phyloP scores from a whole-genome alignment of 2,888 invertebrate genomes.

The Diarsia rubi region DNA sequence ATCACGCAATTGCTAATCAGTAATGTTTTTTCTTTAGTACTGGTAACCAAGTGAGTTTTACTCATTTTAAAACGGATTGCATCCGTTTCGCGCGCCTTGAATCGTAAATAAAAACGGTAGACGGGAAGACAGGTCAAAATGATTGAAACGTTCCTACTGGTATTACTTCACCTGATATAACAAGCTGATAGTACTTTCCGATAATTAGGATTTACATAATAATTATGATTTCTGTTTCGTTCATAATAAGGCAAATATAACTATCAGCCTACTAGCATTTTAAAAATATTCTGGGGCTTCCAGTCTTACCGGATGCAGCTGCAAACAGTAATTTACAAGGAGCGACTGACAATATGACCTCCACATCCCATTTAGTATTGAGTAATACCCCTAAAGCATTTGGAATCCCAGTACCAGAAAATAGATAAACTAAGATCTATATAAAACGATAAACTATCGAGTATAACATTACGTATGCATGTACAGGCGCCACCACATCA shows the following conservation, averaged over 20 bases:
- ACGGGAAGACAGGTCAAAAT: slow-evolving; percentile 9
- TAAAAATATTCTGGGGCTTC: neutral
- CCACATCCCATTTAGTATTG: too few relatives aligned
- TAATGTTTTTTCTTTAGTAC: slow-evolving; percentile 23
- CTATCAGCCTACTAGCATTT: neutral
- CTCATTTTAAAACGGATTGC: slow-evolving; percentile 9
- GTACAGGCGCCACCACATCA: too few relatives aligned
- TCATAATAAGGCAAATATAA: neutral
- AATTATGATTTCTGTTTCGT: neutral
- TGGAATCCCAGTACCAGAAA: too few relatives aligned
- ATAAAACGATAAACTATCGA: too few relatives aligned
- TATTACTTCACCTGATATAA: slow-evolving; percentile 3
- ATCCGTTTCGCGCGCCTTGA: slow-evolving; percentile 29
- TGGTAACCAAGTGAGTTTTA: slow-evolving; percentile 1
- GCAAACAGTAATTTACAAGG: too few relatives aligned
- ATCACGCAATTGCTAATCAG: slow-evolving; percentile 39
- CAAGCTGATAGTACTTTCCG: neutral
- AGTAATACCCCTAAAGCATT: too few relatives aligned
- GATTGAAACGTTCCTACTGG: slow-evolving; percentile 9
- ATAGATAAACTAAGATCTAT: too few relatives aligned
- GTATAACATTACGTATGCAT: neutral
- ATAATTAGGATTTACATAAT: neutral
- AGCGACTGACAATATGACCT: too few relatives aligned
- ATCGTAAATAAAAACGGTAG: slow-evolving; percentile 21
- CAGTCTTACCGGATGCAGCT: neutral